Conservation (phyloP, 2,113 vertebrate species). For the Motacilla tschutschensis region DNA sequence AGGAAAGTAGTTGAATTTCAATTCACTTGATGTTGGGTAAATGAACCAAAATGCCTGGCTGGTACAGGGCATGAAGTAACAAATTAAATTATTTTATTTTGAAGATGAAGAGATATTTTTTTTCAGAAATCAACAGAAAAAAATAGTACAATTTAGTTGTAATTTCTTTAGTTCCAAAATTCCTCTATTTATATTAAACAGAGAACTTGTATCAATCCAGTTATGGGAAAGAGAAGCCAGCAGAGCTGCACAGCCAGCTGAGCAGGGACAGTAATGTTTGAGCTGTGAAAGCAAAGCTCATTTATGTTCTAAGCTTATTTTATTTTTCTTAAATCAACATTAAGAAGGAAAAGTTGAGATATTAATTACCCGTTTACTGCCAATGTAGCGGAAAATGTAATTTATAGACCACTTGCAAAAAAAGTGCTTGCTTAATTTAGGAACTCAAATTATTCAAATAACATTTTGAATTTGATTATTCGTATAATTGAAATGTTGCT, state of each 20-base stretch:
- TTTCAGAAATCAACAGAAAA: neutral
- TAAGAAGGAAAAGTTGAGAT: slow-evolving; percentile 88
- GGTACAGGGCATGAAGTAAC: neutral
- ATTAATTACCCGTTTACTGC: slow-evolving; percentile 96
- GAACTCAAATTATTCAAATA: slow-evolving; percentile 89
- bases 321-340: slow-evolving; percentile 85
- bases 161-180: neutral
- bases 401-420: slow-evolving; percentile 88
- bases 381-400: slow-evolving; percentile 98
- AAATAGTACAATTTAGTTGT: neutral
- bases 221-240: neutral
- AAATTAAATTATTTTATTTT: neutral
- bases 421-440: slow-evolving; percentile 86
- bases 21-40: neutral
- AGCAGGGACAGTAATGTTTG: slow-evolving; percentile 47
- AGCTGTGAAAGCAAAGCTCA: slow-evolving; percentile 60
- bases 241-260: slow-evolving; percentile 9
- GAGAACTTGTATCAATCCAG: neutral
- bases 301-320: slow-evolving; percentile 74
- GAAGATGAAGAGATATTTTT: neutral
- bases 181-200: neutral
- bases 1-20: neutral
- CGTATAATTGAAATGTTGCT: slow-evolving; percentile 82
- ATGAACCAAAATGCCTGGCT: neutral
- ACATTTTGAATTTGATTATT: slow-evolving; percentile 91